Evolutionary conservation across 2,113 vertebrate species (phyloP).

Genomic region (Psilopogon haemacephalus): DNA sequence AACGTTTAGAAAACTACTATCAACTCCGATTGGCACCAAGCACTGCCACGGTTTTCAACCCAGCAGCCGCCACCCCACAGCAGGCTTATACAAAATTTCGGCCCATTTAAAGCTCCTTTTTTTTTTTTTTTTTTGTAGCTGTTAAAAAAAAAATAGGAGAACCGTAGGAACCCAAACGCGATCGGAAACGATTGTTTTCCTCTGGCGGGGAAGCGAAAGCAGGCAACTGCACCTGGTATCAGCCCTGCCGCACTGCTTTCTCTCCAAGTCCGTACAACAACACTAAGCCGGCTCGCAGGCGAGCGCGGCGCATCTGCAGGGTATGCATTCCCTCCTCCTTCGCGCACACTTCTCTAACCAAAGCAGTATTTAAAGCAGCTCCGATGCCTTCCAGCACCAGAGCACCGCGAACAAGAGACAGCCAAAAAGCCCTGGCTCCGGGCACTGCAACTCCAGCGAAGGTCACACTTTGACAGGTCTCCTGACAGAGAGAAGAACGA

Average conservation of each 20-base stretch:
- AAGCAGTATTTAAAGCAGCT: not conserved
- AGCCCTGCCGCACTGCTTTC: fast-evolving
- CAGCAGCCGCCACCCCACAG: not conserved
- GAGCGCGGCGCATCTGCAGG: not conserved
- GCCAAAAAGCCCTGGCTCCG: not conserved
- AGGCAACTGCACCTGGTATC: fast-evolving
- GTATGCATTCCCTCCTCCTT: not conserved
- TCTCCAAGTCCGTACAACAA: not conserved
- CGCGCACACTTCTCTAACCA: not conserved
- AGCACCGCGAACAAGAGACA: not conserved
- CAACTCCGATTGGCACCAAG: not conserved
- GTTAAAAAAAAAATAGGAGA: not conserved
- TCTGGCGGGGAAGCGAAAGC: not conserved
- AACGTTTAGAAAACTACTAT: not conserved
- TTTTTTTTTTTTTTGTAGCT: no score
- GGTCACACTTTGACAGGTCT: not conserved
- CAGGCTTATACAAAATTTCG: not conserved
- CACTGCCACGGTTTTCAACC: not conserved
- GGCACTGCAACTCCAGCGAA: not conserved
- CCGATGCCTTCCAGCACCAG: not conserved
- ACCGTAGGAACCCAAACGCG: fast-evolving
- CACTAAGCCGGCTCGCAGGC: not conserved
- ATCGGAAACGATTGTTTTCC: not conserved
- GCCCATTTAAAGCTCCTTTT: not conserved
- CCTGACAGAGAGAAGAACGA: fast-evolving